Evolutionary conservation across 1,140 invertebrate genomes (phyloP).

Genomic region (Platorchestia sp.): DNA sequence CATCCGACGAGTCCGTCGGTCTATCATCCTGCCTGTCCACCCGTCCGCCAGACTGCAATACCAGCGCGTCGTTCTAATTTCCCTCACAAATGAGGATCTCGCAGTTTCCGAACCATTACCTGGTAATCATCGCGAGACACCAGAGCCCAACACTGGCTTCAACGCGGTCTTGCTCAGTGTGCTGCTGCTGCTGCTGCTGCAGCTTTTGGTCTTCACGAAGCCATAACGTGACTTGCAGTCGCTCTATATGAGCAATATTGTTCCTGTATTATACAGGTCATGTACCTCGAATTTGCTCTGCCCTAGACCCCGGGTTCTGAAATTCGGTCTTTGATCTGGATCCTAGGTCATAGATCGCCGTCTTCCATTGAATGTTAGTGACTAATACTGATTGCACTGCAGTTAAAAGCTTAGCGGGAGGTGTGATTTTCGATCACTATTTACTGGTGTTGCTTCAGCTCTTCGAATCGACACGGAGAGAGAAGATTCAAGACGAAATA

Average conservation of each 20-base stretch:
- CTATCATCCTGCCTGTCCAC: background rate
- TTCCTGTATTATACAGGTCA: background rate
- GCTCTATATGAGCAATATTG: background rate
- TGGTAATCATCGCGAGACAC: constrained; percentile 45
- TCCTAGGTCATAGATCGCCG: background rate
- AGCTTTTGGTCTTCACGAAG: background rate
- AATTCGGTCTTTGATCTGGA: background rate
- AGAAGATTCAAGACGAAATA: background rate
- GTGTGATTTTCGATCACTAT: background rate
- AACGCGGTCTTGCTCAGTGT: background rate
- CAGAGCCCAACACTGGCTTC: background rate
- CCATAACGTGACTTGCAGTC: background rate
- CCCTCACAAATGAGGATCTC: constrained; percentile 51
- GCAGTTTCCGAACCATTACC: constrained; percentile 54
- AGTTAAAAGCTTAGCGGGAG: background rate
- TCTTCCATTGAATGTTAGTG: background rate
- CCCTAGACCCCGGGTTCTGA: background rate
- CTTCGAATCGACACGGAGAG: background rate
- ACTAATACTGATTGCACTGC: background rate
- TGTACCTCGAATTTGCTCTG: background rate
- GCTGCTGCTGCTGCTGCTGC: background rate
- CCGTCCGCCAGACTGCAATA: constrained; percentile 8
- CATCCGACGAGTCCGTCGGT: background rate
- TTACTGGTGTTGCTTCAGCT: background rate
- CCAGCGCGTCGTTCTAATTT: constrained; percentile 28